phyloP scores from a whole-genome alignment of 2,113 vertebrate species.

The Butastur rufipennis region DNA sequence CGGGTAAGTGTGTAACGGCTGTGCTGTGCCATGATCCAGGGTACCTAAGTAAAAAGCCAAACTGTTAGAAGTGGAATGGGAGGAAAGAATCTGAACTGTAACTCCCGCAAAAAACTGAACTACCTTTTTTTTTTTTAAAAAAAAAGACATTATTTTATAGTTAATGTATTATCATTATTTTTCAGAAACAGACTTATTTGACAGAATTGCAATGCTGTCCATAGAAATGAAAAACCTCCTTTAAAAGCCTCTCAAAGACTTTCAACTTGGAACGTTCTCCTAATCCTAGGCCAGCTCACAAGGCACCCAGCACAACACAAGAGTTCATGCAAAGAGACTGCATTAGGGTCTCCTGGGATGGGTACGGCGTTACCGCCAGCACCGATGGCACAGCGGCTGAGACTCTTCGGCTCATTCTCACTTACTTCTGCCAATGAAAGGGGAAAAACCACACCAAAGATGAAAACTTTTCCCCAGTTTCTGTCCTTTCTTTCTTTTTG shows the following conservation, averaged over 20 bases:
- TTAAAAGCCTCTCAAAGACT: not conserved
- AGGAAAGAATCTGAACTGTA: not conserved
- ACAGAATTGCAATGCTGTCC: not conserved
- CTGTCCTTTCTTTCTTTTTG: not conserved
- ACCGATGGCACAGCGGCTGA: not conserved
- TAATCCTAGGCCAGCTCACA: not conserved
- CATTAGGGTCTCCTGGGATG: not conserved
- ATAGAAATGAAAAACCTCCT: not conserved
- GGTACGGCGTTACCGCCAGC: accelerated
- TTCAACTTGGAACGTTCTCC: not conserved
- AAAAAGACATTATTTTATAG: not conserved
- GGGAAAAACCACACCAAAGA: accelerated
- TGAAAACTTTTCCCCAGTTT: not conserved
- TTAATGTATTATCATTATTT: not conserved
- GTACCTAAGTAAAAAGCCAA: not conserved
- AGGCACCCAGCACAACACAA: not conserved
- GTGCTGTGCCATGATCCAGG: not conserved
- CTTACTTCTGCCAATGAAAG: not conserved
- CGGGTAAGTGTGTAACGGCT: not conserved
- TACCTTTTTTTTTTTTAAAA: not conserved
- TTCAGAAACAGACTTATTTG: not conserved
- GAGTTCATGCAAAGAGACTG: not conserved
- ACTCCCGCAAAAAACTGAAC: not conserved
- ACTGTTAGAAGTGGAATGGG: not conserved
- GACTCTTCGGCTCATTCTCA: not conserved